phyloP scores from a whole-genome alignment of 1,140 invertebrate species.

The Anadara kagoshimensis region DNA sequence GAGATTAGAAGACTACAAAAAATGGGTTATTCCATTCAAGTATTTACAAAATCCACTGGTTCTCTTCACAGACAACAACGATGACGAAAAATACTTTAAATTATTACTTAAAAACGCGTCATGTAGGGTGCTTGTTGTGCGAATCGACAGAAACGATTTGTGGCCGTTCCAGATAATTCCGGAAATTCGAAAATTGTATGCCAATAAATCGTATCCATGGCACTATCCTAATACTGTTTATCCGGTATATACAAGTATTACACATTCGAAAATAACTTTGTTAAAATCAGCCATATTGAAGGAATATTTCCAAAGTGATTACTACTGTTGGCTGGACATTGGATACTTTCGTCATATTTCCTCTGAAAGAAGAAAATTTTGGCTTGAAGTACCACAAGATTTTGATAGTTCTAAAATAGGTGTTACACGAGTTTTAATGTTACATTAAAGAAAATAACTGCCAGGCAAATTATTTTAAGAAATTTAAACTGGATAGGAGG shows the following conservation, averaged over 20 bases:
- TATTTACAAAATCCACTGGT: constrained; percentile 24
- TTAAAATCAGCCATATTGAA: constrained; percentile 28
- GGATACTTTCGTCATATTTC: constrained; percentile 52
- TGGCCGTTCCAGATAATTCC: constrained; percentile 51
- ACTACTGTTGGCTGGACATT: constrained; percentile 55
- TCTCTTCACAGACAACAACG: constrained; percentile 26
- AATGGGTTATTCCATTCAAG: constrained; percentile 14
- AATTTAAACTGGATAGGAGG: constrained; percentile 34
- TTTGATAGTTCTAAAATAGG: constrained; percentile 48
- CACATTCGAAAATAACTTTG: constrained; percentile 51
- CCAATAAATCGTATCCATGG: constrained; percentile 42
- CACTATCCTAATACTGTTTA: constrained; percentile 40
- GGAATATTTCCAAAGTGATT: constrained; percentile 46
- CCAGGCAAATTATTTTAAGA: constrained; percentile 40
- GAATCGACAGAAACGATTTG: constrained; percentile 16
- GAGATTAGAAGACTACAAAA: not conserved
- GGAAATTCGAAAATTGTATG: constrained; percentile 47
- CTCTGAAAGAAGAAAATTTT: constrained; percentile 28
- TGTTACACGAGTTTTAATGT: constrained; percentile 43
- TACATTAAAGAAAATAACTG: not conserved
- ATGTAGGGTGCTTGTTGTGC: not conserved
- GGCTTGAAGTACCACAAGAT: constrained; percentile 46
- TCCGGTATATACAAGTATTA: constrained; percentile 52
- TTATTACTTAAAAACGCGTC: not conserved
- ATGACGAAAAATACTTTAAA: constrained; percentile 4